Evolutionary conservation across 1,140 invertebrate species (phyloP), one percentile per base, ranked within the genome.

Genomic region (Tetramorium simillimum): DNA sequence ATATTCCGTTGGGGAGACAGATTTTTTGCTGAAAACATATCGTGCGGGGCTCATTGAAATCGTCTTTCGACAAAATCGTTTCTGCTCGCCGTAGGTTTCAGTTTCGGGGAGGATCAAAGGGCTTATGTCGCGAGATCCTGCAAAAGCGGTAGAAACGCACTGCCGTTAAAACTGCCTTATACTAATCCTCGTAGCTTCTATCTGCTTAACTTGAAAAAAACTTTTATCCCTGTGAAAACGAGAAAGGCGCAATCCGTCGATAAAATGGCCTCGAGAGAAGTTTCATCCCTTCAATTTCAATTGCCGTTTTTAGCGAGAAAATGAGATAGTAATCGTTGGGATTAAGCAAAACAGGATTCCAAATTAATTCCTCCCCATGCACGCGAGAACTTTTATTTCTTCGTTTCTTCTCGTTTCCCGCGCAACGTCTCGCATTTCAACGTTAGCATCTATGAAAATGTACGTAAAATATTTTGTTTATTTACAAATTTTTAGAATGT

Each of bases 61-160:
- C 28, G 16, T 5, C 18, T 81, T 73, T 87, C 51, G 10, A 51
- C 24, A 43, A 73, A 81, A 51, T 87, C 51, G 10, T 49, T 86
- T 24, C 24, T 37, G 21, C 67, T 18, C 37, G 49, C 58, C 43
- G 0, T 24, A 12, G 37, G 28, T 85, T 75, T 65, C 53, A 67
- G 33, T 87, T 85, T 18, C 18, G 46, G 43, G 4, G n/a, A 78
- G 51, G 56, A 78, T 88, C n/a, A 85, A 67, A 78, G 24, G n/a
- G 24, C 78, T 89, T 89, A 73, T 63, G 12, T 65, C 51, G 43
- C 21, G 53, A 62, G 60, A 73, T 88, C 33, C 63, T 43, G 60
- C 43, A 65, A 62, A 88, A 86, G 56, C 21, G 46, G 24, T 33
- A 73, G 37, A 73, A 53, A 28, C 3, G 10, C 43, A 24, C 24